These are phyloP conservation scores for Tenthredo amoena DNA, from an alignment of 2,888 invertebrate genomes.

Conservation along the genomic window DNA sequence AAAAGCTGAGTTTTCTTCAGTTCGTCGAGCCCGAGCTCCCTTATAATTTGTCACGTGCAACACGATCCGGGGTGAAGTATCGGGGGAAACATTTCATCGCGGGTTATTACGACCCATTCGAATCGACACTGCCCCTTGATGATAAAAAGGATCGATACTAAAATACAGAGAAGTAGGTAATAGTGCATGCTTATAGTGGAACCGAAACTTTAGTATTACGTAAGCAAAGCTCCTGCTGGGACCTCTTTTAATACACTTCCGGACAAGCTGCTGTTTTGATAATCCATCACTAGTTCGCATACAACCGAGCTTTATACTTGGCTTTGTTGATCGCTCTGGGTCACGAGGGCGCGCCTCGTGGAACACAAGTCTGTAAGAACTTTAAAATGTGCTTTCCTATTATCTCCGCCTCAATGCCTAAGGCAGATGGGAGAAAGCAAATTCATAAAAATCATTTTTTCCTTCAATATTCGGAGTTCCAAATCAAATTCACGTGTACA, in stretches of 20 bases:
- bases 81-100: conserved; percentile 36
- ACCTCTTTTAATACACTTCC: conserved; percentile 27
- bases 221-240: background rate
- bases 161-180: background rate
- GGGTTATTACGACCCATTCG: background rate
- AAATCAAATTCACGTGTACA: background rate
- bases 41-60: conserved; percentile 39
- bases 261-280: conserved; percentile 28
- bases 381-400: background rate
- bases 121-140: background rate
- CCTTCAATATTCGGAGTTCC: background rate
- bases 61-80: background rate
- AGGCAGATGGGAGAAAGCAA: background rate
- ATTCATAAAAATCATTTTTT: background rate
- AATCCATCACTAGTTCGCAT: conserved; percentile 32
- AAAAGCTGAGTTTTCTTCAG: conserved; percentile 15
- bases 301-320: conserved; percentile 18
- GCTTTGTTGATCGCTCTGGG: conserved; percentile 52
- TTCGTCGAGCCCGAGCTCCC: background rate
- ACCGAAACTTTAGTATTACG: background rate
- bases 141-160: background rate
- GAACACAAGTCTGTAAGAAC: conserved; percentile 1
- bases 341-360: conserved; percentile 32
- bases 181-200: background rate
- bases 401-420: background rate